phyloP scores from a whole-genome alignment of 2,888 invertebrate species.

The Lasioglossum pauxillum region DNA sequence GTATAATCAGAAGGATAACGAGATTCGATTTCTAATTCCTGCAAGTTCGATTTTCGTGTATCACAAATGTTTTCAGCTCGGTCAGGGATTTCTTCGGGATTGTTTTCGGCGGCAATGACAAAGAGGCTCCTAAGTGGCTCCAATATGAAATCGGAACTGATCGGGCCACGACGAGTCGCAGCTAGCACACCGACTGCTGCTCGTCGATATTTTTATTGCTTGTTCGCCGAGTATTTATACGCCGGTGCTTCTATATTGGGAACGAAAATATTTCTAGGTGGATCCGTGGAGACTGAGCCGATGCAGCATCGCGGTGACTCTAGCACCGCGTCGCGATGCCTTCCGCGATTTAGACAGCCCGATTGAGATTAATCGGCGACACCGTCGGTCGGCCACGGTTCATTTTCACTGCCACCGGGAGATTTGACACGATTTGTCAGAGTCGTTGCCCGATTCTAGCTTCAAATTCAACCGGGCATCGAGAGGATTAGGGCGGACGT shows the following conservation, averaged over 20 bases:
- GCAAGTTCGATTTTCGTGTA: not conserved
- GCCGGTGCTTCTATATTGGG: constrained; percentile 74
- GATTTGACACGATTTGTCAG: constrained; percentile 52
- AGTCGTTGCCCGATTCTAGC: constrained; percentile 29
- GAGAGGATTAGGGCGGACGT: constrained; percentile 1
- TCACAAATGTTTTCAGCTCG: not conserved
- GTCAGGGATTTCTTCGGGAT: not conserved
- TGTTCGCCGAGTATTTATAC: constrained; percentile 77
- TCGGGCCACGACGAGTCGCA: not conserved
- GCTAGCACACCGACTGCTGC: constrained; percentile 10
- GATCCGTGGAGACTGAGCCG: constrained; percentile 32
- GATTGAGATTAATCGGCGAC: constrained; percentile 64
- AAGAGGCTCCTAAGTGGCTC: constrained; percentile 3
- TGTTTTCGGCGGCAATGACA: not conserved
- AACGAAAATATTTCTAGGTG: constrained; percentile 78
- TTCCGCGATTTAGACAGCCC: constrained; percentile 45
- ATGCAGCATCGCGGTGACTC: constrained; percentile 19
- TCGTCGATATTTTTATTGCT: constrained; percentile 78
- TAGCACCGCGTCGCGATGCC: constrained; percentile 11
- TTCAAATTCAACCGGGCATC: not conserved
- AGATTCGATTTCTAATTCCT: not conserved
- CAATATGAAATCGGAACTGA: constrained; percentile 30
- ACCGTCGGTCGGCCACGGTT: constrained; percentile 44
- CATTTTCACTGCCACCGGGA: constrained; percentile 54
- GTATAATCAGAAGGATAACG: not conserved